Base-by-base conservation (phyloP, 2,888 invertebrate genomes). In the Geophilus truncorum region DNA sequence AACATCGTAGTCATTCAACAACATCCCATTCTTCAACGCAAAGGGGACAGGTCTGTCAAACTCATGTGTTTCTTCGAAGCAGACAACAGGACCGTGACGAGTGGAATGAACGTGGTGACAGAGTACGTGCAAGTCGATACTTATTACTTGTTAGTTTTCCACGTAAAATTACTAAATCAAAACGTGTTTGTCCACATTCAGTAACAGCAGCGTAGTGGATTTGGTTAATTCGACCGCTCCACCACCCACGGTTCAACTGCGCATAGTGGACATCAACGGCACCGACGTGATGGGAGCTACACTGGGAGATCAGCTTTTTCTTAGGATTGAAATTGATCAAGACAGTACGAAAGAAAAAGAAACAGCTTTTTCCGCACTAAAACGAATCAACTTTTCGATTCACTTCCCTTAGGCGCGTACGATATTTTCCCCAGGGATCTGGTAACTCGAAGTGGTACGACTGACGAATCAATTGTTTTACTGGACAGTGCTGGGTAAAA, bases 11-110 rank as follows among this genome's bases (percentile, higher is more conserved):
- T 94, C 84, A 90, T 95, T 79, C 95, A 95, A 86, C 93, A 93
- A 87, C 94, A 95, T 87, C 91, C 92, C 0, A 91, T 94, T 83
- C 93, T 95, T 81, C 94, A 95, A 87, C 92, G 94, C 18, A 92
- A 93, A 81, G 94, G 93, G 0, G 95, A 95, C 87, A 90, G 94
- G 81, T 91, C 94, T 84, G 91, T 94, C 81, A 91, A 92, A 84
- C 92, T 94, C 5, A 93, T n/a, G 25, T 86, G 86, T 80, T 80
- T 84, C 34, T 86, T 85, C 57, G 84, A 84, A 80, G 82, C 85
- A 6, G 82, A 83, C n/a, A 84, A 84, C 77, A 81, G 83, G 76
- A 84, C 84, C 0, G 83, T 85, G 12, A 84, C 84, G 75, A 84
- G 84, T 80, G 82, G 83, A 0, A 84, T 84, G 78, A 82, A 82